phyloP scores from a whole-genome alignment of 2,797 vertebrate genomes.

The Thripadectes ignobilis region DNA sequence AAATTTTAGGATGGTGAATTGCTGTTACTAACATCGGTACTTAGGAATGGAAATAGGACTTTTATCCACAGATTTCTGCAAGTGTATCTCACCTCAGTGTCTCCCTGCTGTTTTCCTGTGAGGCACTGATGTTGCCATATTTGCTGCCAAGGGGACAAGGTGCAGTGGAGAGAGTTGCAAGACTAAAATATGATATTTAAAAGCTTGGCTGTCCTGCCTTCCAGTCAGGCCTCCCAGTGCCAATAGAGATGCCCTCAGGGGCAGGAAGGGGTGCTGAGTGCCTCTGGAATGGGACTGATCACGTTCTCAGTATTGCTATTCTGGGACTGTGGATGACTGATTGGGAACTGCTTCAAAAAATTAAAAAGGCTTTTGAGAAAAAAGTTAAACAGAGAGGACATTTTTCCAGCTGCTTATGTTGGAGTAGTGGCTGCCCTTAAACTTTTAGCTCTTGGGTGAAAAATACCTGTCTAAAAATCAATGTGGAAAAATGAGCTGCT shows the following conservation, averaged over 20 bases:
- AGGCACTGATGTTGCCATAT: not conserved
- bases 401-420: not conserved
- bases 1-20: not conserved
- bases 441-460: not conserved
- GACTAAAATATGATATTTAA: not conserved
- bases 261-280: not conserved
- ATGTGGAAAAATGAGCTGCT: not conserved
- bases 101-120: not conserved
- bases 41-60: not conserved
- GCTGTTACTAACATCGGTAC: not conserved
- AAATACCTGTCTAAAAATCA: not conserved
- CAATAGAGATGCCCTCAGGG: not conserved
- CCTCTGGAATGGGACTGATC: not conserved
- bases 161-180: not conserved
- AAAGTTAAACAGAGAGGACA: not conserved
- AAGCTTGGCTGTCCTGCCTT: not conserved
- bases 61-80: not conserved
- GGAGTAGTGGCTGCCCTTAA: not conserved
- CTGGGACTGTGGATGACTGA: not conserved
- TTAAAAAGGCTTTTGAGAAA: not conserved
- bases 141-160: not conserved
- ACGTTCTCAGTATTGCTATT: accelerated
- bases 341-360: not conserved
- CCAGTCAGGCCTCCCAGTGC: not conserved
- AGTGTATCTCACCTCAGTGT: not conserved